These are phyloP conservation scores for Odontomyia ornata DNA, from an alignment of 2,888 invertebrate genomes.

Conservation along the genomic window DNA sequence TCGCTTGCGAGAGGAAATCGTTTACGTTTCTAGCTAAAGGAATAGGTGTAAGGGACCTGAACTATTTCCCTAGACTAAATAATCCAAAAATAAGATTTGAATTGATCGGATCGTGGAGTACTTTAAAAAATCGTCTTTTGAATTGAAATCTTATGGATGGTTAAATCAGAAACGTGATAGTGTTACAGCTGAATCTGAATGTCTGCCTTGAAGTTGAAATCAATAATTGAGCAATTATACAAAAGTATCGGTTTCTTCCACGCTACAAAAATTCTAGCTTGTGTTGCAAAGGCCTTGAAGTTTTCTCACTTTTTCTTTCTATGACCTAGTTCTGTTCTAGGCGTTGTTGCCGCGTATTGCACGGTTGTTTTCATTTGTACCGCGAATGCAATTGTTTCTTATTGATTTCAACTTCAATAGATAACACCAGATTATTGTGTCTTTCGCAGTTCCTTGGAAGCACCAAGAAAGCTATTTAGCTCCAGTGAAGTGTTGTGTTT, in stretches of 20 bases:
- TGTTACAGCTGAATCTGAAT: not conserved
- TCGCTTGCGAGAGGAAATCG: not conserved
- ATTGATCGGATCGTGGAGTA: not conserved
- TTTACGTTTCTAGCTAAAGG: not conserved
- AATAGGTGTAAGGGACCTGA: constrained; percentile 14
- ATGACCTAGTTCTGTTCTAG: constrained; percentile 28
- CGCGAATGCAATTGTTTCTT: not conserved
- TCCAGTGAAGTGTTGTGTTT: constrained; percentile 31
- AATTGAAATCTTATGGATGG: not conserved
- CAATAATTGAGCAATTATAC: not conserved
- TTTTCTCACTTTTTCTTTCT: constrained; percentile 32
- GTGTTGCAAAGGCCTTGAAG: constrained; percentile 22
- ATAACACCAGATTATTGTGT: constrained; percentile 3
- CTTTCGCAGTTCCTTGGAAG: constrained; percentile 16
- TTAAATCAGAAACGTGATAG: not conserved
- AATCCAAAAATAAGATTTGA: too few species aligned
- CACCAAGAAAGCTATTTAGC: not conserved
- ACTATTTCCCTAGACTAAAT: not conserved
- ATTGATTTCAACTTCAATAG: constrained; percentile 28
- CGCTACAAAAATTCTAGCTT: not conserved
- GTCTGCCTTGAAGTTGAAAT: constrained; percentile 29
- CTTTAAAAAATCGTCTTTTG: not conserved
- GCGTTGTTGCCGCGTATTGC: not conserved
- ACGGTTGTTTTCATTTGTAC: not conserved
- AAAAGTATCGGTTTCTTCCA: not conserved